phyloP scores from a whole-genome alignment of 2,113 vertebrate genomes.

The Neopipo cinnamomea region DNA sequence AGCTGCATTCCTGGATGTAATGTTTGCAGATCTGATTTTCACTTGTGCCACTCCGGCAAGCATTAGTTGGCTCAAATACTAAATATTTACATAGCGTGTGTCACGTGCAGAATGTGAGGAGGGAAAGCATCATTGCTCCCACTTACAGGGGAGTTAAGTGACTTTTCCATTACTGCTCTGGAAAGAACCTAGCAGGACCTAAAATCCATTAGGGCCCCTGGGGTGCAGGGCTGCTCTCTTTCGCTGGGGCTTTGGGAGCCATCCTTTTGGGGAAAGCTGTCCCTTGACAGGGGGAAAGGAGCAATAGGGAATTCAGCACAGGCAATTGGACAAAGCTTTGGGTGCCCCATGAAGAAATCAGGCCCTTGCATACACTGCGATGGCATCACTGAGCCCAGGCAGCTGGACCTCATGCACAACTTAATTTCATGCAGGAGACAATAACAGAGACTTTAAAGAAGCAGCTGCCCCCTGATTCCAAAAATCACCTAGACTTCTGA shows the following conservation, averaged over 20 bases:
- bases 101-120: neutral
- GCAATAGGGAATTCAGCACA: neutral
- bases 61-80: slow-evolving; percentile 35
- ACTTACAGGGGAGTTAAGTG: neutral
- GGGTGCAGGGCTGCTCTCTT: neutral
- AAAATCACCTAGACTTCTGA: neutral
- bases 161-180: neutral
- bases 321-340: neutral
- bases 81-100: slow-evolving; percentile 41
- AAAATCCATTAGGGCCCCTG: neutral
- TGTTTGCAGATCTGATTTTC: slow-evolving; percentile 57
- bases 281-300: neutral
- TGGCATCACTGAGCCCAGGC: neutral
- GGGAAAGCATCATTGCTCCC: neutral
- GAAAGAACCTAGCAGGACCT: neutral
- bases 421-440: neutral
- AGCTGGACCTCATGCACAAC: rapidly evolving
- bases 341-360: neutral
- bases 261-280: neutral
- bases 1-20: slow-evolving; percentile 45
- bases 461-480: slow-evolving; percentile 2
- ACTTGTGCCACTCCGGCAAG: neutral
- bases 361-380: rapidly evolving
- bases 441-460: slow-evolving; percentile 39
- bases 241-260: neutral